These are phyloP conservation scores for Sebastes kiyomatsui DNA, from an alignment of 2,797 vertebrate species.

Conservation along the genomic window DNA sequence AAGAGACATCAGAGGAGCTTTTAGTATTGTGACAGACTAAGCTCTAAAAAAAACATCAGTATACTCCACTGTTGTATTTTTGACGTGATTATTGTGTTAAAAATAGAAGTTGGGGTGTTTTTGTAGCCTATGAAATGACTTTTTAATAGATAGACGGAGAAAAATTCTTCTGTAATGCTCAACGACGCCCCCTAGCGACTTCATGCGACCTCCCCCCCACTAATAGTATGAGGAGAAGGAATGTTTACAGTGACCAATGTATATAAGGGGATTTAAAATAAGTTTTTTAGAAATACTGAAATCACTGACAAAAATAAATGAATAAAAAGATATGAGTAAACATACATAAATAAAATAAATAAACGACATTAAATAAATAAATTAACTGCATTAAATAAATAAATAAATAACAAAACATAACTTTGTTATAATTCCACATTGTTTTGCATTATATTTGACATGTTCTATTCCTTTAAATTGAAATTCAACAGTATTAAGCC, in stretches of 20 bases:
- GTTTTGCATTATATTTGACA: not conserved
- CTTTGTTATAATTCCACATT: not conserved
- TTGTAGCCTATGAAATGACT: not conserved
- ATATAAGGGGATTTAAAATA: no score
- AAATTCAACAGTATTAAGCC: not conserved
- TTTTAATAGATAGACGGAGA: not conserved
- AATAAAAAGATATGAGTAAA: no score
- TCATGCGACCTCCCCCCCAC: not conserved
- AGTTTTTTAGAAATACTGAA: no score
- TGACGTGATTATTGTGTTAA: not conserved
- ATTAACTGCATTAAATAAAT: no score
- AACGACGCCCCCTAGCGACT: slow-evolving; percentile 5
- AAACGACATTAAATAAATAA: no score
- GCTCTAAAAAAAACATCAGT: not conserved
- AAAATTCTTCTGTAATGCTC: not conserved
- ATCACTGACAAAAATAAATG: no score
- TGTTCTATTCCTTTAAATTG: not conserved
- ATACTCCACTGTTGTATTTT: not conserved
- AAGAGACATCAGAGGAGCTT: not conserved
- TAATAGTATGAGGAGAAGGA: no score
- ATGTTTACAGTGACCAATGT: not conserved
- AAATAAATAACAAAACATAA: not conserved
- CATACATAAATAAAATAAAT: no score
- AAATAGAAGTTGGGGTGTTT: not conserved
- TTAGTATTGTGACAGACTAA: not conserved